Evolutionary conservation across 2,113 vertebrate genomes (phyloP).

Genomic region (Cariama cristata): DNA sequence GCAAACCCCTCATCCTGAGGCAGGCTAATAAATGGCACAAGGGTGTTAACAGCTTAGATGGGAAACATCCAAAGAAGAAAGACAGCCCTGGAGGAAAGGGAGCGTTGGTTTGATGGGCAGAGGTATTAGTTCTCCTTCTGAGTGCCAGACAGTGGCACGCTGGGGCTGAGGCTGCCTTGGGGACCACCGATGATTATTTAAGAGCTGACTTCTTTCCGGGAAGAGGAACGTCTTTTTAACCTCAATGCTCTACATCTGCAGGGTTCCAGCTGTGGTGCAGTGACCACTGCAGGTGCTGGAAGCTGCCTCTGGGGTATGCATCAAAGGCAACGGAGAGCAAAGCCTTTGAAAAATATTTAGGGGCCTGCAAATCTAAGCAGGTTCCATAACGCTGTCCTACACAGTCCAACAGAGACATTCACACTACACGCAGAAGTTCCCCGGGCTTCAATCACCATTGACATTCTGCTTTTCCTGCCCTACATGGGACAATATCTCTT

Average conservation of each 20-base stretch:
- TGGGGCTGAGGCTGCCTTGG: background rate
- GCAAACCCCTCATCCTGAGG: background rate
- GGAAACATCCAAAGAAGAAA: background rate
- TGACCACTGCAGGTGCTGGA: background rate
- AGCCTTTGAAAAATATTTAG: background rate
- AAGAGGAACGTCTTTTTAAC: background rate
- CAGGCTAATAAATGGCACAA: background rate
- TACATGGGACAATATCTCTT: background rate
- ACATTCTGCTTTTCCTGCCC: background rate
- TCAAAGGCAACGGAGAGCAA: background rate
- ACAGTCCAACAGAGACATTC: background rate
- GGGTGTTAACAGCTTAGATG: background rate
- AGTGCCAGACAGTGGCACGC: background rate
- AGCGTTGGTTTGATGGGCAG: background rate
- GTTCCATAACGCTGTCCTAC: background rate
- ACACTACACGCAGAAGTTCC: background rate
- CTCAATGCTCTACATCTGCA: background rate
- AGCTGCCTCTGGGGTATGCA: background rate
- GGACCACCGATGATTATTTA: background rate
- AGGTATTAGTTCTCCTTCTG: background rate
- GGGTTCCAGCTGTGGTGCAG: background rate
- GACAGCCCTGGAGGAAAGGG: background rate
- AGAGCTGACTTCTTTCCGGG: background rate
- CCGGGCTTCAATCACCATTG: background rate
- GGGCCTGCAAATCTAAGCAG: background rate